Evolutionary conservation across 2,113 vertebrate species (phyloP).

Genomic region (Rhipidura dahli): DNA sequence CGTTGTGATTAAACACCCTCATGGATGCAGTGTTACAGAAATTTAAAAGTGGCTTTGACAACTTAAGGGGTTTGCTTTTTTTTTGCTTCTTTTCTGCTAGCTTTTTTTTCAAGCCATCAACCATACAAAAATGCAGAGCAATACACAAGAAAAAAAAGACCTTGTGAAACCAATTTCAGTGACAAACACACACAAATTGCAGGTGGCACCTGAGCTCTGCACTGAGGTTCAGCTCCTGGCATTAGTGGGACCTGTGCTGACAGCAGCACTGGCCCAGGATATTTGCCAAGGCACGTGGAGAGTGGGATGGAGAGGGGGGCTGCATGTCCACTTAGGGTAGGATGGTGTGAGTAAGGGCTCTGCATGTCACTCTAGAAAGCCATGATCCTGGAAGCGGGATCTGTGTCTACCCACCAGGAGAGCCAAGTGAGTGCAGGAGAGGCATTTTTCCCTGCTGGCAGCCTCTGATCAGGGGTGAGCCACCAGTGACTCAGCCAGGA

Average conservation of each 20-base stretch:
- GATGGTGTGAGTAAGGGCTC: not conserved
- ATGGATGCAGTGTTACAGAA: not conserved
- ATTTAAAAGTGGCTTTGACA: not conserved
- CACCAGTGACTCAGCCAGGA: not conserved
- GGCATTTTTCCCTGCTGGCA: not conserved
- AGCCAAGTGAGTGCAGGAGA: not conserved
- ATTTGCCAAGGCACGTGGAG: rapidly evolving
- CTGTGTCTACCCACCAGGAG: not conserved
- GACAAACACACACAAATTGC: not conserved
- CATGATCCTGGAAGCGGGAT: rapidly evolving
- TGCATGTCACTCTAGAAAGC: not conserved
- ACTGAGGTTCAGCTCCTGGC: rapidly evolving
- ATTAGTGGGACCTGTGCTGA: not conserved
- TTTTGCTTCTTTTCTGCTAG: not conserved
- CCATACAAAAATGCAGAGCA: not conserved
- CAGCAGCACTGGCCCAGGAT: rapidly evolving
- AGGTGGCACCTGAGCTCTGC: not conserved
- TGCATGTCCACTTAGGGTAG: rapidly evolving
- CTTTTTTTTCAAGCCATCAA: not conserved
- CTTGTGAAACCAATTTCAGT: not conserved
- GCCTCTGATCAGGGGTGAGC: not conserved
- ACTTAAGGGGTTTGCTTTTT: not conserved
- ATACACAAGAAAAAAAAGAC: not conserved
- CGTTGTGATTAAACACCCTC: rapidly evolving
- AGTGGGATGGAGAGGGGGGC: not conserved